These are phyloP conservation scores for Microcebus ravelobensis DNA, from an alignment of 2,113 vertebrate species.

Conservation along the genomic window DNA sequence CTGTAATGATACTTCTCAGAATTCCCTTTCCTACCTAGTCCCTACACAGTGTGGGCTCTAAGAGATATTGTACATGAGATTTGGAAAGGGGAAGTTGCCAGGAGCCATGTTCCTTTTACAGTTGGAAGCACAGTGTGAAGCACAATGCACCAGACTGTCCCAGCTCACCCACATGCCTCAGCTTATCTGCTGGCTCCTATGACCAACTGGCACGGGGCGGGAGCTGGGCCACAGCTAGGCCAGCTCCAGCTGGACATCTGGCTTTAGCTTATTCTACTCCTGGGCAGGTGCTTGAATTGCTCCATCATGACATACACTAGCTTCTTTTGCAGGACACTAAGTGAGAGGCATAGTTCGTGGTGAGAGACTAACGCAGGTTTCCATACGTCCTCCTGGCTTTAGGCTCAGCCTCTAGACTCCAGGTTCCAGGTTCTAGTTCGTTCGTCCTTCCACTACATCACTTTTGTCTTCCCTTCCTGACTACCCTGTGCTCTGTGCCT, in stretches of 20 bases:
- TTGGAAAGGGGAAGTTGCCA: background rate
- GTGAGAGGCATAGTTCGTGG: background rate
- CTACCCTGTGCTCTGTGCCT: background rate
- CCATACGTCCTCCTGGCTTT: background rate
- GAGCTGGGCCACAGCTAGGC: background rate
- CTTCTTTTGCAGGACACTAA: background rate
- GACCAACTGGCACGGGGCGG: accelerated
- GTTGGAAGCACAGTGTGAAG: background rate
- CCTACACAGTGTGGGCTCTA: background rate
- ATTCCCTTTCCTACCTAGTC: background rate
- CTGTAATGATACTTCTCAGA: background rate
- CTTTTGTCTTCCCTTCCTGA: background rate
- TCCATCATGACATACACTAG: background rate
- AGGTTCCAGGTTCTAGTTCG: background rate
- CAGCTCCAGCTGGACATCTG: too few relatives aligned
- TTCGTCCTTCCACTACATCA: background rate
- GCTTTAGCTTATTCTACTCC: too few relatives aligned
- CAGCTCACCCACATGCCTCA: accelerated
- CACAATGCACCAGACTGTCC: too few relatives aligned
- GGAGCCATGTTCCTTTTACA: background rate
- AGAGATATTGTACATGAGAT: background rate
- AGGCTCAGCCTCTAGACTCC: background rate
- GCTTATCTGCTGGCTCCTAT: background rate
- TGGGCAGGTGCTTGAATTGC: background rate
- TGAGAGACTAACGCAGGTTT: background rate